These are phyloP conservation scores for Pseudomyrmex dendroicus DNA, from an alignment of 1,140 invertebrate species.

Conservation along the genomic window DNA sequence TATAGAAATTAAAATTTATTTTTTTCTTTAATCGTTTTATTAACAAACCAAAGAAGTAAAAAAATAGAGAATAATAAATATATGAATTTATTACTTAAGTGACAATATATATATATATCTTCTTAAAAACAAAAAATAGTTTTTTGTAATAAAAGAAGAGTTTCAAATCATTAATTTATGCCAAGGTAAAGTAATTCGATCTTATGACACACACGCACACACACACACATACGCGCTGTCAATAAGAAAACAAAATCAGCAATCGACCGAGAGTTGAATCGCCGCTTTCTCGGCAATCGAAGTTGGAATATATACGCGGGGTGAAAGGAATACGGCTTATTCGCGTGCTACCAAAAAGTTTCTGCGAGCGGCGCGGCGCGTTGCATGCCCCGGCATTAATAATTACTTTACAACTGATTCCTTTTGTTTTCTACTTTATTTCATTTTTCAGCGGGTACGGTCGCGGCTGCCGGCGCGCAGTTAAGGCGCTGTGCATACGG, in stretches of 20 bases:
- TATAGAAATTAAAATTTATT: background rate
- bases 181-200: too few relatives aligned
- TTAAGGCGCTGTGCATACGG: conserved; percentile 55
- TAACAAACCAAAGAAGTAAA: too few relatives aligned
- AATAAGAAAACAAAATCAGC: conserved; percentile 80
- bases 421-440: conserved; percentile 79
- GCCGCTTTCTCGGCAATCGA: conserved; percentile 73
- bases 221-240: conserved; percentile 63
- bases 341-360: conserved; percentile 84
- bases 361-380: conserved; percentile 75
- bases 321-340: conserved; percentile 84
- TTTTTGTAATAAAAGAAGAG: too few relatives aligned
- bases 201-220: too few relatives aligned
- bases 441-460: conserved; percentile 64
- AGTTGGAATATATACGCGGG: conserved; percentile 78
- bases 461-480: conserved; percentile 36
- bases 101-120: too few relatives aligned
- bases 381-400: conserved; percentile 84
- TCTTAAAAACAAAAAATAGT: too few relatives aligned
- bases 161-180: too few relatives aligned
- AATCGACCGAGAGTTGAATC: conserved; percentile 74
- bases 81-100: too few relatives aligned
- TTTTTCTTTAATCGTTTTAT: too few relatives aligned
- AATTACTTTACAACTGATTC: conserved; percentile 84
- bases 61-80: too few relatives aligned